Evolutionary conservation across 2,888 invertebrate genomes (phyloP).

Genomic region (Eilema depressum): DNA sequence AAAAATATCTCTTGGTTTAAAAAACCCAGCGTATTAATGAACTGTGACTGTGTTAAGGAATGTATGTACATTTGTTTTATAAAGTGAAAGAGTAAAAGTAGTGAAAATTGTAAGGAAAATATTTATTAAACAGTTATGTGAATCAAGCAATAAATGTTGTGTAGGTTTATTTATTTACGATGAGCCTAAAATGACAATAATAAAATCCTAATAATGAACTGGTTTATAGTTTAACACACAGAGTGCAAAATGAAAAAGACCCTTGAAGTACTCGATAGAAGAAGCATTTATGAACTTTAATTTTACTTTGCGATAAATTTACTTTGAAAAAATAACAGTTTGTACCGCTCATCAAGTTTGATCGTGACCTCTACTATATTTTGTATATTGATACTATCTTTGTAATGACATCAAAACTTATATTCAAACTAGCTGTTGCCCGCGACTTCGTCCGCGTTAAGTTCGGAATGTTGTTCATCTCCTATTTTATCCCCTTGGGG

Average conservation of each 20-base stretch:
- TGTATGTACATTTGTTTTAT: conserved; percentile 2
- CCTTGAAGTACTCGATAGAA: background rate
- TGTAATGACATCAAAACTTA: no score
- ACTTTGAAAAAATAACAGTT: no score
- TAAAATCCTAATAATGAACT: conserved; percentile 8
- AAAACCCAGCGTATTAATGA: background rate
- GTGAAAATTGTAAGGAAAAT: background rate
- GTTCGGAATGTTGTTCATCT: no score
- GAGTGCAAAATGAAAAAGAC: background rate
- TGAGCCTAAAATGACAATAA: conserved; percentile 27
- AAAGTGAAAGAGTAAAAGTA: conserved; percentile 5
- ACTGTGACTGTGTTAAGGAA: background rate
- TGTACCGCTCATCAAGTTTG: no score
- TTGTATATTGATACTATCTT: no score
- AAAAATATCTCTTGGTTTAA: no score
- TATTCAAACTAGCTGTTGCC: no score
- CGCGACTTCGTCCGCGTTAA: no score
- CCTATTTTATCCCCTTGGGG: no score
- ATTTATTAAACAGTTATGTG: conserved; percentile 14
- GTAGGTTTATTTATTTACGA: conserved; percentile 18
- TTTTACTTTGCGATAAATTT: no score
- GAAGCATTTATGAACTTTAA: no score
- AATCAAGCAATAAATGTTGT: conserved; percentile 4
- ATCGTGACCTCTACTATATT: no score
- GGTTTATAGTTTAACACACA: conserved; percentile 3